phyloP scores from a whole-genome alignment of 2,797 vertebrate genomes.

The Muscicapa striata region DNA sequence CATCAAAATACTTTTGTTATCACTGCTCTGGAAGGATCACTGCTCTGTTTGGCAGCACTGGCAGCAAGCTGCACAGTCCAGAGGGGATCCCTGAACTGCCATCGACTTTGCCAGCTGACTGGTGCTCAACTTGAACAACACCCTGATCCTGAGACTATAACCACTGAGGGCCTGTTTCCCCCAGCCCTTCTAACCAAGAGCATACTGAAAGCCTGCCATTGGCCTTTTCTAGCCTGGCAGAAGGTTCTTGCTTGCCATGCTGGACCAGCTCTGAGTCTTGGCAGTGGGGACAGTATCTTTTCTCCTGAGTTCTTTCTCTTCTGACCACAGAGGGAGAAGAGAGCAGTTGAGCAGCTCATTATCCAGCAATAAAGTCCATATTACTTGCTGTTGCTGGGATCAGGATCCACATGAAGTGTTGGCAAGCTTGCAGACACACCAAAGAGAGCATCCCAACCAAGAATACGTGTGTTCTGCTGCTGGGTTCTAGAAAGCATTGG shows the following conservation, averaged over 20 bases:
- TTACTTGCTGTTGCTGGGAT: not conserved
- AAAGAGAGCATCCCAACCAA: not conserved
- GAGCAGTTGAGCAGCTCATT: not conserved
- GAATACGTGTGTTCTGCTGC: fast-evolving
- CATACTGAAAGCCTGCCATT: not conserved
- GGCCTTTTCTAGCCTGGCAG: not conserved
- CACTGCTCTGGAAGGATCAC: not conserved
- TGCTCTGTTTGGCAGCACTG: not conserved
- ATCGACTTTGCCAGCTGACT: not conserved
- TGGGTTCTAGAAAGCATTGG: not conserved
- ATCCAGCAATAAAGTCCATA: not conserved
- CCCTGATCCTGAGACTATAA: not conserved
- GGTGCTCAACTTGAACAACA: not conserved
- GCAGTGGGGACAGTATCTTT: not conserved
- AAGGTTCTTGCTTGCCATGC: not conserved
- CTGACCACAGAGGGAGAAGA: not conserved
- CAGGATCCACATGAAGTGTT: not conserved
- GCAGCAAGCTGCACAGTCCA: not conserved
- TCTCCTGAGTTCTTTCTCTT: not conserved
- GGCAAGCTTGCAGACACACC: not conserved
- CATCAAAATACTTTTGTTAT: not conserved
- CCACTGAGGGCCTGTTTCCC: not conserved
- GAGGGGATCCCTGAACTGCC: not conserved
- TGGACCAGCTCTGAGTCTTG: not conserved
- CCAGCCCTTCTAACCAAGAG: not conserved